Evolutionary conservation across 2,797 vertebrate genomes (phyloP).

Genomic region (Netta rufina): DNA sequence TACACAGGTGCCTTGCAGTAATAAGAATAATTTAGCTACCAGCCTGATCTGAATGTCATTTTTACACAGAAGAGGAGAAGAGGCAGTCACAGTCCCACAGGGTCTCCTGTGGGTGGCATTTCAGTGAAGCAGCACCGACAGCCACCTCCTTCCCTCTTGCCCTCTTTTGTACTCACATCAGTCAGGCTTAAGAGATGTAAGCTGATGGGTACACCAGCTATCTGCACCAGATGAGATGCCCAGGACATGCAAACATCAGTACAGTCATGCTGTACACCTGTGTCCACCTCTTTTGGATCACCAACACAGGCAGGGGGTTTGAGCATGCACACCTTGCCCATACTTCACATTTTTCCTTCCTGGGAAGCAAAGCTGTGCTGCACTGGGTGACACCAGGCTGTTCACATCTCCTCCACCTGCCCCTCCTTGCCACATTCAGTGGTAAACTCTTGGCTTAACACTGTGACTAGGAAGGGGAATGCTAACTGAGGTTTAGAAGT

Average conservation of each 20-base stretch:
- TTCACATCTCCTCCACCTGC: not conserved
- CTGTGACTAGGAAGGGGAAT: not conserved
- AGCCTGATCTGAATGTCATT: not conserved
- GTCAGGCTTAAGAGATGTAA: fast-evolving
- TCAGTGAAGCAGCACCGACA: not conserved
- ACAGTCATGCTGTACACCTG: not conserved
- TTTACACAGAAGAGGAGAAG: not conserved
- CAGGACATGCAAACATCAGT: not conserved
- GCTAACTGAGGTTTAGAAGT: not conserved
- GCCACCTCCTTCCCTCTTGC: not conserved
- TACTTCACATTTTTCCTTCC: not conserved
- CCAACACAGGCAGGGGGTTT: fast-evolving
- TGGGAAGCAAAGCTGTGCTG: not conserved
- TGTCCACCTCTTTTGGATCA: fast-evolving
- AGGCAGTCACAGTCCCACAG: not conserved
- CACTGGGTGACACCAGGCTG: fast-evolving
- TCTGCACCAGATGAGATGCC: fast-evolving
- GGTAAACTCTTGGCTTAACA: not conserved
- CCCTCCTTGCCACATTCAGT: not conserved
- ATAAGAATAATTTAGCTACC: not conserved
- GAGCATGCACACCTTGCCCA: not conserved
- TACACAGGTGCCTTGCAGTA: not conserved
- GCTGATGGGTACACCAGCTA: fast-evolving
- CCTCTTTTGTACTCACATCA: not conserved
- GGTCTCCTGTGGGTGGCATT: not conserved